Percentiles rank a stretch among this genome's conserved stretches.
Evolutionary conservation across 2,888 invertebrate species (phyloP).

Genomic region (Epinotia brunnichana): DNA sequence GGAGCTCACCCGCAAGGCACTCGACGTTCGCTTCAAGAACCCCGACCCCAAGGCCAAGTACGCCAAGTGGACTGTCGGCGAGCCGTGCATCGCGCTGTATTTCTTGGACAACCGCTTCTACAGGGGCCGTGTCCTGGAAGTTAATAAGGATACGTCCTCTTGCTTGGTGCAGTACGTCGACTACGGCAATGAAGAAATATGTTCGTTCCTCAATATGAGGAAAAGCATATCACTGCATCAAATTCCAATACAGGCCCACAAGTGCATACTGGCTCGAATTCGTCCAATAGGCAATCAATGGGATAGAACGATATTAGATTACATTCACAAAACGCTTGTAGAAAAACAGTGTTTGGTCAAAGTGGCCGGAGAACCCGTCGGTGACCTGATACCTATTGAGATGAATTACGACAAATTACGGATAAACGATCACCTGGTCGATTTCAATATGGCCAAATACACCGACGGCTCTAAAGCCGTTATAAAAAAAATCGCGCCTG

Average conservation of each 20-base stretch:
- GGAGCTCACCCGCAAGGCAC: slow-evolving; percentile 76
- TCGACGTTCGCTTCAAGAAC: slow-evolving; percentile 76
- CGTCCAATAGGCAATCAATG: slow-evolving; percentile 70
- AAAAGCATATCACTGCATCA: slow-evolving; percentile 85
- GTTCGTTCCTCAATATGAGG: slow-evolving; percentile 82
- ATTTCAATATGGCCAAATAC: slow-evolving; percentile 72
- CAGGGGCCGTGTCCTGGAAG: slow-evolving; percentile 85
- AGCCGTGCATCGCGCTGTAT: slow-evolving; percentile 88
- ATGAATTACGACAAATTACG: slow-evolving; percentile 69
- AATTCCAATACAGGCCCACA: slow-evolving; percentile 87
- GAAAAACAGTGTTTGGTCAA: slow-evolving; percentile 82
- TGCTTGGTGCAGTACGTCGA: slow-evolving; percentile 89
- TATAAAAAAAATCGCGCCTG: slow-evolving; percentile 59
- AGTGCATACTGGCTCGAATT: slow-evolving; percentile 80
- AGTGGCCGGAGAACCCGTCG: slow-evolving; percentile 64
- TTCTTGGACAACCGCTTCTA: slow-evolving; percentile 87
- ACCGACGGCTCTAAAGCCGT: slow-evolving; percentile 65
- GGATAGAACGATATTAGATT: slow-evolving; percentile 83
- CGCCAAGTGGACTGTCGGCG: slow-evolving; percentile 84
- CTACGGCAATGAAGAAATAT: slow-evolving; percentile 90
- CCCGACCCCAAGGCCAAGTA: slow-evolving; percentile 75
- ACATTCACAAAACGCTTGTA: slow-evolving; percentile 84
- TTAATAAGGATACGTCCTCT: slow-evolving; percentile 64
- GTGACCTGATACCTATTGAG: slow-evolving; percentile 65
- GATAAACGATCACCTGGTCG: slow-evolving; percentile 78